phyloP scores from a whole-genome alignment of 2,888 invertebrate genomes.

The Nymphalis c-album region DNA sequence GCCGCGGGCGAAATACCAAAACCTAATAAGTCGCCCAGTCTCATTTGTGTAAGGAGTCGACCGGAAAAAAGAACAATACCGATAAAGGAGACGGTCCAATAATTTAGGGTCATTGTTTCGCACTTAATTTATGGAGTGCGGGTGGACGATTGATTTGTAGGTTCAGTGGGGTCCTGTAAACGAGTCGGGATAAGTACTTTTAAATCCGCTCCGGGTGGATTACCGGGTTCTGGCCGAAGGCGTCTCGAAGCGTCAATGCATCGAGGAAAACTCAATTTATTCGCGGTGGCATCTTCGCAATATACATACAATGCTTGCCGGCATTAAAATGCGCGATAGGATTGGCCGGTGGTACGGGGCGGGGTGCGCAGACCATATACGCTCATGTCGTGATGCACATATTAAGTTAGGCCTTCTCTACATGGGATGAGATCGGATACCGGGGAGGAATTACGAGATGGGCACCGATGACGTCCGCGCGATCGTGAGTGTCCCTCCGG shows the following conservation, averaged over 20 bases:
- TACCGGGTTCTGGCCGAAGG: conserved; percentile 38
- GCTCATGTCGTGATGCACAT: conserved; percentile 79
- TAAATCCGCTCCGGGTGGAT: conserved; percentile 50
- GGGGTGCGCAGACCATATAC: conserved; percentile 72
- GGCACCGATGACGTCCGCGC: conserved; percentile 63
- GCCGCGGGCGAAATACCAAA: conserved; percentile 70
- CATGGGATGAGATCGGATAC: conserved; percentile 65
- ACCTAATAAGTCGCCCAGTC: conserved; percentile 77
- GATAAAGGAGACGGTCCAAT: conserved; percentile 77
- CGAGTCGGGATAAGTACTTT: conserved; percentile 65
- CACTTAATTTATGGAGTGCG: conserved; percentile 80
- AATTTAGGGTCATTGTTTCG: conserved; percentile 81
- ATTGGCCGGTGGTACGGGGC: conserved; percentile 71
- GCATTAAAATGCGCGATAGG: conserved; percentile 76
- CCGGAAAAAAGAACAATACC: conserved; percentile 71
- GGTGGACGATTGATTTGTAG: conserved; percentile 78
- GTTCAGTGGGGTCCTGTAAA: conserved; percentile 64
- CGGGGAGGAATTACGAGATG: conserved; percentile 66
- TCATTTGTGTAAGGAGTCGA: conserved; percentile 77
- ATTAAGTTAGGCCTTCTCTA: conserved; percentile 77
- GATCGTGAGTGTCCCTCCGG: conserved; percentile 66
- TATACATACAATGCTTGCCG: conserved; percentile 77
- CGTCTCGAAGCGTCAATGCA: conserved; percentile 57
- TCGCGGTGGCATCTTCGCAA: conserved; percentile 59
- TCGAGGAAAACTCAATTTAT: conserved; percentile 70